Conservation (phyloP, 2,888 invertebrate genomes). For the Hypomecis atomaria region DNA sequence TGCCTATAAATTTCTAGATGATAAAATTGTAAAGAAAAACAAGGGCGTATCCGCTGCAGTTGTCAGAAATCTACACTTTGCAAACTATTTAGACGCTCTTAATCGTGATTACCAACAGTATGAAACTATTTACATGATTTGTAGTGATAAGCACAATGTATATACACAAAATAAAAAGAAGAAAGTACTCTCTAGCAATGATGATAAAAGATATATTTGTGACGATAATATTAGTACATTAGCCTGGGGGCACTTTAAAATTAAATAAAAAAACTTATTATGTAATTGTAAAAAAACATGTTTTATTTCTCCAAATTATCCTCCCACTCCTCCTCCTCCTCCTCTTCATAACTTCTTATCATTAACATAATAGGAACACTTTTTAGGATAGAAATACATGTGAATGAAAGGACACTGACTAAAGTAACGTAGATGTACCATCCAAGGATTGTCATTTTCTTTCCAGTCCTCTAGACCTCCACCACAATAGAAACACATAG, state of each 20-base stretch:
- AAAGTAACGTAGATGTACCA: too few relatives aligned
- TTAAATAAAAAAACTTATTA: not conserved
- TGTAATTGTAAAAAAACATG: too few relatives aligned
- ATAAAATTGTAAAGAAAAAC: conserved; percentile 23
- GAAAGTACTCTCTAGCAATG: conserved; percentile 26
- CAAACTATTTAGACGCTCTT: conserved; percentile 21
- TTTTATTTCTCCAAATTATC: too few relatives aligned
- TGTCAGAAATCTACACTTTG: conserved; percentile 19
- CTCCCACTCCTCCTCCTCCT: too few relatives aligned
- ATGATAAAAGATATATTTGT: conserved; percentile 28
- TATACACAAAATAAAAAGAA: conserved; percentile 12
- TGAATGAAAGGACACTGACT: too few relatives aligned
- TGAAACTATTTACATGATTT: conserved; percentile 22
- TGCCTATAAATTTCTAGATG: conserved; percentile 14
- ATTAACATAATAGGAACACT: too few relatives aligned
- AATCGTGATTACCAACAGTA: conserved; percentile 7
- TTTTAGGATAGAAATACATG: too few relatives aligned
- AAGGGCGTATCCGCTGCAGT: conserved; percentile 24
- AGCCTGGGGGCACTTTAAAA: conserved; percentile 13
- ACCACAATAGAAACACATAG: too few relatives aligned
- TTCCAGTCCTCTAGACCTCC: too few relatives aligned
- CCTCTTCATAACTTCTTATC: too few relatives aligned
- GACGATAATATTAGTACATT: conserved; percentile 9
- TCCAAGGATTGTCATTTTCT: too few relatives aligned
- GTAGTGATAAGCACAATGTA: conserved; percentile 23